Base-by-base conservation (phyloP, 2,888 invertebrate genomes). In the Drosophila fulvimacula region DNA sequence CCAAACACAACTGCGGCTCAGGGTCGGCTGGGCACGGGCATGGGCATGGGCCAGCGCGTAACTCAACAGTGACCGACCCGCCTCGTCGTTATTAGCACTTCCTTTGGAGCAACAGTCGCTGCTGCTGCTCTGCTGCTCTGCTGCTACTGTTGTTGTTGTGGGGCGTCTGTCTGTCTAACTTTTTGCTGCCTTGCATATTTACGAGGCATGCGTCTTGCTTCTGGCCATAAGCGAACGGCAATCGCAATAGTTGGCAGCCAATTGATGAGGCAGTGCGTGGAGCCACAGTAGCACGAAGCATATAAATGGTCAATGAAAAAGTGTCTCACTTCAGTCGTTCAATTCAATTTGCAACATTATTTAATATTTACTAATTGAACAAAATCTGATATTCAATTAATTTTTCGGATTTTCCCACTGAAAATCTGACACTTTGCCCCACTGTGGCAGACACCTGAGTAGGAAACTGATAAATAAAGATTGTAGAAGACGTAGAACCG, bases 401-500 rank as follows among this genome's bases (percentile, higher is more conserved):
- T 19, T 17, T 21, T 30, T 2, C 7, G 0, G 0, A 0, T 5
- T 13, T 15, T 57, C 4, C 9, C 2, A 32, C n/a, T 21, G 39
- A 2, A 13, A 34, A 15, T 19, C 9, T n/a, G 2, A 1, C 4
- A 41, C 3, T 7, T 56, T 0, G 49, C 4, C 17, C 76, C 83
- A 88, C 81, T 78, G 88, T 82, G 62, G 6, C 48, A 59, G 67
- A 69, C 60, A 61, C 73, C 66, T 67, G 82, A 84, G 81, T 83
- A 82, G 88, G 88, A 88, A 83, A 80, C 88, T 83, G 83, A 88
- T 88, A 88, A 88, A 83, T 83, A 83, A 83, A 82, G 77, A 85
- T 85, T 73, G 88, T 69, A 56, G 46, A 30, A 48, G 46, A 69
- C 79, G 71, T 76, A 69, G 78, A 85, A 61, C 67, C 86, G 79